phyloP scores from a whole-genome alignment of 2,888 invertebrate species.

The Apotomis betuletana region DNA sequence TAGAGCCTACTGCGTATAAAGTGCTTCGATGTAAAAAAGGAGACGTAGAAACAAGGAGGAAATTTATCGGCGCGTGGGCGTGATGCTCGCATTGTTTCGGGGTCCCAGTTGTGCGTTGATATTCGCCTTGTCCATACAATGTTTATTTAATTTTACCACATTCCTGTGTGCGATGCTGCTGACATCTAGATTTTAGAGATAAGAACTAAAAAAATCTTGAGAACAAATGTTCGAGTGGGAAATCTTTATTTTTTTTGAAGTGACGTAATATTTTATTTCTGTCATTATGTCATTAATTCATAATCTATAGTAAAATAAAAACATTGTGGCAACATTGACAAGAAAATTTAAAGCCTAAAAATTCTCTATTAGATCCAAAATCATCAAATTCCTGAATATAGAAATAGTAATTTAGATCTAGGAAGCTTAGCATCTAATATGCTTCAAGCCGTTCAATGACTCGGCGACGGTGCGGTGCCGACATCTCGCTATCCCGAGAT shows the following conservation, averaged over 20 bases:
- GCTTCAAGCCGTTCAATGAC: slow-evolving; percentile 74
- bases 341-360: too few relatives aligned
- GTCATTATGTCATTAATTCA: too few relatives aligned
- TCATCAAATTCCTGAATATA: not conserved
- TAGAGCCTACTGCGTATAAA: slow-evolving; percentile 78
- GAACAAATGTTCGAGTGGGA: not conserved
- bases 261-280: too few relatives aligned
- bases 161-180: not conserved
- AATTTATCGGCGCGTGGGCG: slow-evolving; percentile 75
- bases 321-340: too few relatives aligned
- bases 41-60: slow-evolving; percentile 77
- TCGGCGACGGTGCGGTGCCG: slow-evolving; percentile 74
- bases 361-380: too few relatives aligned
- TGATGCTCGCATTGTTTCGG: slow-evolving; percentile 48
- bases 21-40: slow-evolving; percentile 76
- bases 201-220: not conserved
- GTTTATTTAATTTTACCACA: slow-evolving; percentile 15
- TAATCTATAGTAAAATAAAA: too few relatives aligned
- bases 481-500: slow-evolving; percentile 76
- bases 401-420: not conserved
- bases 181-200: not conserved
- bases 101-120: not conserved
- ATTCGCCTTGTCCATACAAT: slow-evolving; percentile 5
- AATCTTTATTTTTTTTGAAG: too few relatives aligned
- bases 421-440: slow-evolving; percentile 37